phyloP scores from a whole-genome alignment of 92 coral and sea anemone genomes.

The Umimayanthus kanabou region DNA sequence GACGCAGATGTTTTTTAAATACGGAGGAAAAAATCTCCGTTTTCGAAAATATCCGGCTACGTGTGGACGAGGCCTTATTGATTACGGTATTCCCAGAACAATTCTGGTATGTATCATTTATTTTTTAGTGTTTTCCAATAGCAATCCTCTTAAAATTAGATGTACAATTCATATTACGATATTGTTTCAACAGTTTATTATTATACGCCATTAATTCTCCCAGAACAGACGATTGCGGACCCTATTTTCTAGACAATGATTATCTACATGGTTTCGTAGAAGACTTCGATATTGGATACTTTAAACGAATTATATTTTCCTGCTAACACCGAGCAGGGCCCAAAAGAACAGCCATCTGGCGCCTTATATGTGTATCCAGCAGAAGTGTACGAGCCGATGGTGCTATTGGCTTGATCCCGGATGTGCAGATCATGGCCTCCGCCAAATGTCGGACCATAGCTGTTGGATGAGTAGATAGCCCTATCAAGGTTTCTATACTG shows the following conservation, averaged over 20 bases:
- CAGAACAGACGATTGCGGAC: not conserved
- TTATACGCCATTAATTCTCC: not conserved
- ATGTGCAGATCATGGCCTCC: constrained; percentile 18
- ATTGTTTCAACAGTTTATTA: not conserved
- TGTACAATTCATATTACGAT: not conserved
- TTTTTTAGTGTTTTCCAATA: too few relatives aligned
- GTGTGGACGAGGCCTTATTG: too few relatives aligned
- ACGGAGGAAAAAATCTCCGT: too few relatives aligned
- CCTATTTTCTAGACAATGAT: not conserved
- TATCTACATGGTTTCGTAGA: not conserved
- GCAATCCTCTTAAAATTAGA: too few relatives aligned
- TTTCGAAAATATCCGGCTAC: too few relatives aligned
- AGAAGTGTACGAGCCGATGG: not conserved
- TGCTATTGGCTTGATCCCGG: not conserved
- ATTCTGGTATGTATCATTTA: too few relatives aligned
- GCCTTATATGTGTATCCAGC: not conserved
- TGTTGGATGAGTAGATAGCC: constrained; percentile 11
- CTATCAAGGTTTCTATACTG: not conserved
- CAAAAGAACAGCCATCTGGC: not conserved
- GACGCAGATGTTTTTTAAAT: too few relatives aligned
- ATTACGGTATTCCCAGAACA: too few relatives aligned
- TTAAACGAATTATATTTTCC: constrained; percentile 1
- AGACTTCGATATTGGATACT: constrained; percentile 14
- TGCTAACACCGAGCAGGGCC: not conserved
- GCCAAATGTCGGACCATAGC: constrained; percentile 18